These are phyloP conservation scores for Camptogramma bilineatum DNA, from an alignment of 2,888 invertebrate species.

Conservation along the genomic window DNA sequence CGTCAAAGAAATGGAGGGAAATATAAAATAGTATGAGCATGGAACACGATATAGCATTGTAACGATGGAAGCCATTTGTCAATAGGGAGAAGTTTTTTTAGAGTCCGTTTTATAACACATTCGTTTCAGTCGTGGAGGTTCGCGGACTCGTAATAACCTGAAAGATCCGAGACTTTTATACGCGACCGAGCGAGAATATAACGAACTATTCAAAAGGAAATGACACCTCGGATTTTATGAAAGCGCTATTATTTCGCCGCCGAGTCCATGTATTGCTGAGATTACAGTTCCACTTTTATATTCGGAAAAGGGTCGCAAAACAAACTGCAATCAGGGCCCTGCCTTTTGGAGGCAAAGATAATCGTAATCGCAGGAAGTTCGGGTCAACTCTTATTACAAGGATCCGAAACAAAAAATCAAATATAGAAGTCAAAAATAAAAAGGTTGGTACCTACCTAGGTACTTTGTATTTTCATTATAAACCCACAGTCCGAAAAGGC, in stretches of 20 bases:
- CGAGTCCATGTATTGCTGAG: conserved; percentile 22
- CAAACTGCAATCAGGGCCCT: conserved; percentile 29
- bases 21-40: conserved; percentile 65
- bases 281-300: conserved; percentile 18
- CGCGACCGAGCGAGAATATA: conserved; percentile 60
- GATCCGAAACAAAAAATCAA: conserved; percentile 49
- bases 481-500: conserved; percentile 51
- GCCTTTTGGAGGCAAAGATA: conserved; percentile 17
- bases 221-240: conserved; percentile 75
- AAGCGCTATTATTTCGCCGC: conserved; percentile 59
- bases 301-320: conserved; percentile 16
- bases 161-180: conserved; percentile 66
- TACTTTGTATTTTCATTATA: conserved; percentile 57
- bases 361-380: conserved; percentile 47
- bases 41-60: conserved; percentile 68
- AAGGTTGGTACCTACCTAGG: conserved; percentile 24
- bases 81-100: conserved; percentile 68
- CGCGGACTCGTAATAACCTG: conserved; percentile 62
- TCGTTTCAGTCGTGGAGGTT: conserved; percentile 50
- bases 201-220: conserved; percentile 76
- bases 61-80: conserved; percentile 73
- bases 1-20: conserved; percentile 58
- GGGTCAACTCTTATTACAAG: conserved; percentile 46
- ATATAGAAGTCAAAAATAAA: conserved; percentile 50
- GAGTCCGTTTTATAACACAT: conserved; percentile 64